Evolutionary conservation across 2,888 invertebrate genomes (phyloP), one percentile per base, ranked within the genome.

Genomic region (Drosophila suboccidentalis): DNA sequence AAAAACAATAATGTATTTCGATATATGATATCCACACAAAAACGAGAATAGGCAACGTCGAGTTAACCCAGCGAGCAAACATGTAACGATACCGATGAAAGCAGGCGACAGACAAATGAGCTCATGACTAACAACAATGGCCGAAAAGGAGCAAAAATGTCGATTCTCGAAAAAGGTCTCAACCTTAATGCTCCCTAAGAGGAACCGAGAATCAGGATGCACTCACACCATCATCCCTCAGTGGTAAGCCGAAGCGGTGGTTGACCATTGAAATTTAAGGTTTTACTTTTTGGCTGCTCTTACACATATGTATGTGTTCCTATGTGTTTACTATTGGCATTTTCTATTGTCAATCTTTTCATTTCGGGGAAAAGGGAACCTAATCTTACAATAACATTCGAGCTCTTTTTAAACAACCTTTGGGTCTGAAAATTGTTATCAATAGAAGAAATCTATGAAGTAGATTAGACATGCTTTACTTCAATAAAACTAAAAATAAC

Each of bases 191-290:
- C 75, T 74, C 76, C 67, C 85, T 71, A 54, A 46, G 47, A 71
- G 78, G 70, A 75, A 68, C 54, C 64, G 58, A 65, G 62, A 69
- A 63, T 54, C 64, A 62, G 67, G 61, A 65, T 67, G 68, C 64
- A 55, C 69, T 51, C 69, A 64, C 66, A 79, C 65, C 76, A 79
- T 67, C 75, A 64, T 47, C 67, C 71, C 65, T 72, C 74, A 74
- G 73, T 75, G 85, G 89, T 80, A 82, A 88, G 75, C 90, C 86
- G 66, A 77, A 47, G 69, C 79, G 69, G 88, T 71, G 87, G 87
- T 85, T 88, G 82, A 85, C 87, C 88, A 83, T 80, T 57, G 73
- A 77, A 82, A 81, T 73, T 69, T 55, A 73, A 69, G 62, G 73
- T 76, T 66, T 63, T 73, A 53, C 61, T 47, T 62, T 53, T 54